Base-by-base conservation (phyloP, 2,113 vertebrate species). In the Thamnaconus septentrionalis region DNA sequence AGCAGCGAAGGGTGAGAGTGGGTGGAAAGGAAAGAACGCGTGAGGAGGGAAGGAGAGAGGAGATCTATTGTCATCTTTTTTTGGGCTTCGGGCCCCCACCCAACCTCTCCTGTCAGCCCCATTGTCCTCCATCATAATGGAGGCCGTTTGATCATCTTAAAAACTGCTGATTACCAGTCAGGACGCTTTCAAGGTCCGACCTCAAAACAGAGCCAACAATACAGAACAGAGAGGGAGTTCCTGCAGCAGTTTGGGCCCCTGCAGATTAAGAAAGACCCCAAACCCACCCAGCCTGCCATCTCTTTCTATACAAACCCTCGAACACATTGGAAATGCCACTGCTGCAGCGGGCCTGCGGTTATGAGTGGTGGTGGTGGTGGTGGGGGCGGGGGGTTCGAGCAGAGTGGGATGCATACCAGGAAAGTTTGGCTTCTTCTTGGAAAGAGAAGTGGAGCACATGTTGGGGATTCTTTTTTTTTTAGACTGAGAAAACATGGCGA, bases 101-200 rank as follows among this genome's bases (percentile, higher is more conserved):
- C 59, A 48, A 46, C 49, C 53, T 61, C 64, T 60, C 48, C 76
- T 79, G 81, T 84, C 83, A 79, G 63, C 44, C 42, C 68, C 51
- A 69, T 88, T 88, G 87, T 88, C 71, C 73, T 61, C 48, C 54
- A n/a, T 81, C 76, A 87, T 82, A 88, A 88, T 76, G 49, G 81
- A 79, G 71, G n/a, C 53, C 9, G 77, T 88, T 87, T 88, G 84
- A 88, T 84, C 77, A 81, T 68, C 61, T 71, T 71, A 56, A 73
- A 82, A 83, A 81, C 59, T 69, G 48, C 75, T 82, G 81, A 84
- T 87, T 73, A 81, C 66, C 79, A 85, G 86, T 88, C 83, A 84
- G 69, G 53, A 72, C 12, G 53, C 70, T 79, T 87, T 85, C 79
- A 84, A 70, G 78, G 81, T 80, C 63, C 41, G 43, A 66, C 72